Evolutionary conservation across 2,797 vertebrate genomes (phyloP).

Genomic region (Falco naumanni): DNA sequence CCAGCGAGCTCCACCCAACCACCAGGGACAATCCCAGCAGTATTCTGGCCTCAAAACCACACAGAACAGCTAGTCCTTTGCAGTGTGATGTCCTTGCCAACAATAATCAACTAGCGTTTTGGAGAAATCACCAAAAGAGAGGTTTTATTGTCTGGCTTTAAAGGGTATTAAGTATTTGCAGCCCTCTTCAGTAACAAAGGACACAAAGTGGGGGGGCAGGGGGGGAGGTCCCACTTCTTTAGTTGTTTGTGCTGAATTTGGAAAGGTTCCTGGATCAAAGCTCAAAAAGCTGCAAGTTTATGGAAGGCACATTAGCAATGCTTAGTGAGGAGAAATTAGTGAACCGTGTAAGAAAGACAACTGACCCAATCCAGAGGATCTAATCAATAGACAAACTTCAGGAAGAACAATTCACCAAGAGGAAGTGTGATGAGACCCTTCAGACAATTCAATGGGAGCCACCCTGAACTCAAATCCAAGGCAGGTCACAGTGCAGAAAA

Average conservation of each 20-base stretch:
- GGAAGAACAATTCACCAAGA: conserved; percentile 22
- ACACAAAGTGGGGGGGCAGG: background rate
- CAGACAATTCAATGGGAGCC: conserved; percentile 32
- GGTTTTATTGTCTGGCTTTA: conserved; percentile 12
- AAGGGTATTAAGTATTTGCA: conserved; percentile 39
- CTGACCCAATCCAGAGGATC: background rate
- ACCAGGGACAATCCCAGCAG: background rate
- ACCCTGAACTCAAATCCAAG: background rate
- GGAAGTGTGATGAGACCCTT: background rate
- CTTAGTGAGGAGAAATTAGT: background rate
- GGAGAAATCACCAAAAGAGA: conserved; percentile 35
- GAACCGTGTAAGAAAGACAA: background rate
- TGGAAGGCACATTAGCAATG: conserved; percentile 19
- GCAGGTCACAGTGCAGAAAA: background rate
- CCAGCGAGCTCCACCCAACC: background rate
- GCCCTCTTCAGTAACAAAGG: conserved; percentile 32
- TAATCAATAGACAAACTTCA: background rate
- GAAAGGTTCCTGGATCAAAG: conserved; percentile 51
- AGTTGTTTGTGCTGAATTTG: conserved; percentile 29
- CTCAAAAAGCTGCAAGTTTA: conserved; percentile 23
- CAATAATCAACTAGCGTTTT: conserved; percentile 50
- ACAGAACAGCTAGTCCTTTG: conserved; percentile 55
- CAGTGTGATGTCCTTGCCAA: conserved; percentile 38
- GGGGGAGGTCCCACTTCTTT: background rate
- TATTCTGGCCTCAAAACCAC: conserved; percentile 17